A percentile compares a stretch with the other conserved stretches of the same genome.
phyloP scores from a whole-genome alignment of 2,797 vertebrate genomes.

The Poeciliopsis gracilis region DNA sequence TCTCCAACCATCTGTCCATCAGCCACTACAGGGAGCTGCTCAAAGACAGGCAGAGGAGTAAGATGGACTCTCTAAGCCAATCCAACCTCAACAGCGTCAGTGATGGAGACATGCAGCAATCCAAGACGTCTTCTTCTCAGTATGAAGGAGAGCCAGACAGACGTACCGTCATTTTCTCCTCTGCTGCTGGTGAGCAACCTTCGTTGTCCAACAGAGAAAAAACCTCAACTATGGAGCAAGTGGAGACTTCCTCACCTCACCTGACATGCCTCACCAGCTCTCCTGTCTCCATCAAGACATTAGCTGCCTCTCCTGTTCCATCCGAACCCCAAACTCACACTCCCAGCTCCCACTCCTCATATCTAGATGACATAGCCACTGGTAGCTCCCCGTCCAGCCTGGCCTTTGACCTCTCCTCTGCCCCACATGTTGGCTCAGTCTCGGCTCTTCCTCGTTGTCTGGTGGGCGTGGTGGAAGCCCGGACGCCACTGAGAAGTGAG shows the following conservation, averaged over 20 bases:
- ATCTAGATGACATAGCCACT: constrained; percentile 86
- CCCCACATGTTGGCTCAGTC: constrained; percentile 85
- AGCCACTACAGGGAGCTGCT: constrained; percentile 75
- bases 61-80: constrained; percentile 85
- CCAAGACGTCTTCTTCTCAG: constrained; percentile 85
- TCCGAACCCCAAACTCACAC: constrained; percentile 88
- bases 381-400: constrained; percentile 91
- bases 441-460: constrained; percentile 84
- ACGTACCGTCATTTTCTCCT: constrained; percentile 91
- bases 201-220: constrained; percentile 85
- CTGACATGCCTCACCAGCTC: constrained; percentile 87
- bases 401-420: constrained; percentile 91
- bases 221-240: constrained; percentile 60
- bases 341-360: constrained; percentile 90
- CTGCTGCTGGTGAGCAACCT: constrained; percentile 85
- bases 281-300: constrained; percentile 90
- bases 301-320: constrained; percentile 86
- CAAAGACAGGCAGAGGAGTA: constrained; percentile 69
- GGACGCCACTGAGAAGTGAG: constrained; percentile 78
- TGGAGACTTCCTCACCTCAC: constrained; percentile 69
- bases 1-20: constrained; percentile 87
- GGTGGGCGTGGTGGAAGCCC: constrained; percentile 80
- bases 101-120: constrained; percentile 79
- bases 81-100: constrained; percentile 80
- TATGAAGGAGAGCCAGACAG: constrained; percentile 89